A percentile compares a stretch with the other conserved stretches of the same genome.
Evolutionary conservation across 2,113 vertebrate genomes (phyloP).

Genomic region (Helogale parvula): DNA sequence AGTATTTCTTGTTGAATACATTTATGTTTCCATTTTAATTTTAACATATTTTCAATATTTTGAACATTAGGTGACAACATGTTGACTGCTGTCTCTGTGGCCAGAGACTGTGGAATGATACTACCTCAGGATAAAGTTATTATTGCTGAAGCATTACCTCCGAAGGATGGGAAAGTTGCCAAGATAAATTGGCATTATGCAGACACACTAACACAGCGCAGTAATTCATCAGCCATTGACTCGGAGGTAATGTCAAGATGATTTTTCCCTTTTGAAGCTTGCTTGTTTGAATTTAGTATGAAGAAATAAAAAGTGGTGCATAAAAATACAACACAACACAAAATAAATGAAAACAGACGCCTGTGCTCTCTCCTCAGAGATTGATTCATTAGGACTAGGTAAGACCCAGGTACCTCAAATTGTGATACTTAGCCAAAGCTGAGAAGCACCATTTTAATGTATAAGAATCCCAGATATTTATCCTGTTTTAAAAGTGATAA

Average conservation of each 20-base stretch:
- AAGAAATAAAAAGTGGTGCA: neutral
- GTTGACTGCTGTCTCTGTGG: constrained; percentile 98
- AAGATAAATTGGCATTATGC: constrained; percentile 97
- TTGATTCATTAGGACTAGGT: neutral
- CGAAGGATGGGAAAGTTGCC: constrained; percentile 95
- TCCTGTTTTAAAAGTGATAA: neutral
- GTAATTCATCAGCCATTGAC: constrained; percentile 83
- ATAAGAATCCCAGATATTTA: constrained; percentile 15
- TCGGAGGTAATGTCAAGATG: constrained; percentile 87
- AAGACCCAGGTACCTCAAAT: neutral
- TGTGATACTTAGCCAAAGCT: constrained; percentile 19
- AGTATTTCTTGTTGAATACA: neutral
- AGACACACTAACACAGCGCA: constrained; percentile 89
- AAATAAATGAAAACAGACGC: neutral
- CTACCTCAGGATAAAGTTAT: constrained; percentile 95
- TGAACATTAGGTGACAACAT: constrained; percentile 94
- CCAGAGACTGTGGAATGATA: constrained; percentile 98
- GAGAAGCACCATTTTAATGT: constrained; percentile 14
- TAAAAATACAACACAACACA: constrained; percentile 14
- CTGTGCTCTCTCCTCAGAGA: neutral
- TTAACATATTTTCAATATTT: constrained; percentile 53
- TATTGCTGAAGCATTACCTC: constrained; percentile 95
- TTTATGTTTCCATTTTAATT: constrained; percentile 35
- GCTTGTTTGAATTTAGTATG: constrained; percentile 45
- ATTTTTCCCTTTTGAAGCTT: neutral